Conservation (phyloP, 35 echinoderm and acorn worm genomes). For the Eucidaris tribuloides region DNA sequence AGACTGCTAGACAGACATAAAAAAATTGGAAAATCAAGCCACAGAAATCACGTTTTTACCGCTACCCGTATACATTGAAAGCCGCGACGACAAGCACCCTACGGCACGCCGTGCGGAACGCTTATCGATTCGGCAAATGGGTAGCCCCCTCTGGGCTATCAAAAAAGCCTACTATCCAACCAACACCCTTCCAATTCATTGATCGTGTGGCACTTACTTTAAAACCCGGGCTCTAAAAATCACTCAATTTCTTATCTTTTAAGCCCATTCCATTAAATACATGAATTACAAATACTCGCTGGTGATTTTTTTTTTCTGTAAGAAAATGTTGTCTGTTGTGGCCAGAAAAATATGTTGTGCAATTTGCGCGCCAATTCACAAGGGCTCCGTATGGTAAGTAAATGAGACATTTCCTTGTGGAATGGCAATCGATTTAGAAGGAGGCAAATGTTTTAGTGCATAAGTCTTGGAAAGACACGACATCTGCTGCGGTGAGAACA, state of each 20-base stretch:
- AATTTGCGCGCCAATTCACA: background rate
- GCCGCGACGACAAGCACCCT: too few relatives aligned
- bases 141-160: slow-evolving; percentile 6
- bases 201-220: slow-evolving; percentile 21
- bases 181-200: slow-evolving; percentile 23
- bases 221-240: slow-evolving; percentile 31
- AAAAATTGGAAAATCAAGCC: too few relatives aligned
- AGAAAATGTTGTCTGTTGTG: too few relatives aligned
- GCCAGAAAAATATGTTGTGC: background rate
- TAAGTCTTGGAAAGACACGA: slow-evolving; percentile 9
- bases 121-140: slow-evolving; percentile 28
- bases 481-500: background rate
- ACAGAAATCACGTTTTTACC: too few relatives aligned
- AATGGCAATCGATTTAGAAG: slow-evolving; percentile 20
- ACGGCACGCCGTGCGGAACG: slow-evolving; percentile 2
- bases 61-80: too few relatives aligned
- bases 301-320: too few relatives aligned
- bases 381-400: background rate
- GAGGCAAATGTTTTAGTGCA: slow-evolving; percentile 11
- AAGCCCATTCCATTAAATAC: slow-evolving; percentile 34
- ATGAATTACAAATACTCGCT: slow-evolving; percentile 29
- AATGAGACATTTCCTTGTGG: slow-evolving; percentile 25
- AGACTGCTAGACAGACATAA: too few relatives aligned
- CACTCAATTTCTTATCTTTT: slow-evolving; percentile 37
- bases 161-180: slow-evolving; percentile 11